Percentiles rank a stretch among this genome's conserved stretches.
Evolutionary conservation across 1,140 invertebrate genomes (phyloP).

Genomic region (Halyomorpha halys): DNA sequence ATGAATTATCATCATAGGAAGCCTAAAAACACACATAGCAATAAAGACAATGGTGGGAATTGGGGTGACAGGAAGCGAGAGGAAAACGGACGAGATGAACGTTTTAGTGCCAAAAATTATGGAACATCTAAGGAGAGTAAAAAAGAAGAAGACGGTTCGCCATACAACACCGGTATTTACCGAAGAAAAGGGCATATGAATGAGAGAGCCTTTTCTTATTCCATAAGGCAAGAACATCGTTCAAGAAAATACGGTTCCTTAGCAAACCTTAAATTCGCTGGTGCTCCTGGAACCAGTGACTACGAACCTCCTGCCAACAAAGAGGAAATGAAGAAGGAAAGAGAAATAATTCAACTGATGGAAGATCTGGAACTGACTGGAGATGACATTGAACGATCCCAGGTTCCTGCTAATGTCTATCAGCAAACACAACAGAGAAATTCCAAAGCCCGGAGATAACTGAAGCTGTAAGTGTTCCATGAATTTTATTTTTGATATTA

Average conservation of each 20-base stretch:
- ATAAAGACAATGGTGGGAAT: constrained; percentile 30
- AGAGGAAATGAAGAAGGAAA: constrained; percentile 72
- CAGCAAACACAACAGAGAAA: constrained; percentile 27
- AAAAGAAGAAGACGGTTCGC: constrained; percentile 46
- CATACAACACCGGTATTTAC: constrained; percentile 78
- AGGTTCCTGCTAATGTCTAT: constrained; percentile 46
- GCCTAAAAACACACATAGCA: constrained; percentile 35
- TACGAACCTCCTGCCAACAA: constrained; percentile 31
- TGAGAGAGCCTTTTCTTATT: constrained; percentile 86
- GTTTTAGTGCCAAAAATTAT: constrained; percentile 1
- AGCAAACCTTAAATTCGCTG: constrained; percentile 72
- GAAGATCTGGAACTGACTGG: constrained; percentile 73
- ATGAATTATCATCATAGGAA: constrained; percentile 37
- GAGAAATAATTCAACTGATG: constrained; percentile 84
- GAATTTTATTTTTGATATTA: no score
- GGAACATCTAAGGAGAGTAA: constrained; percentile 16
- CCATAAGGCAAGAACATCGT: constrained; percentile 82
- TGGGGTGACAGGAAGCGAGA: constrained; percentile 39
- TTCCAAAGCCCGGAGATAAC: constrained; percentile 27
- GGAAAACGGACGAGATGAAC: constrained; percentile 22
- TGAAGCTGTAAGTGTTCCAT: no score
- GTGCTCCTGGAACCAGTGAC: constrained; percentile 40
- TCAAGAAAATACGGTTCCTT: constrained; percentile 81
- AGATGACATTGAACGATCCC: constrained; percentile 56
- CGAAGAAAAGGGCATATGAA: constrained; percentile 83